Base-by-base conservation (phyloP, 1,140 invertebrate species). In the Diabrotica undecimpunctata region DNA sequence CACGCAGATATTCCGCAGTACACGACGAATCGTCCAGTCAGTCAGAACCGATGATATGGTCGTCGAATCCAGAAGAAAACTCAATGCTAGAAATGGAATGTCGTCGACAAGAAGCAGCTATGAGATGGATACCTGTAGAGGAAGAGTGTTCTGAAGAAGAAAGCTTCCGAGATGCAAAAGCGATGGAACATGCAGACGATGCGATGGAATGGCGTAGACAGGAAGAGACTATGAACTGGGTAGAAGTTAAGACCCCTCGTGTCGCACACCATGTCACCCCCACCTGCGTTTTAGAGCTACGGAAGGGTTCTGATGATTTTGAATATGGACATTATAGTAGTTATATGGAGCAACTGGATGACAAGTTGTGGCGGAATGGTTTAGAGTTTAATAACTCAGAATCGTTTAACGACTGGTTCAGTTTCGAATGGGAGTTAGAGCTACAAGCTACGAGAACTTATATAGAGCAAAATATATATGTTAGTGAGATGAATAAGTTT, bases 381-480 rank as follows among this genome's bases (percentile, higher is more conserved):
- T 65, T 72, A 25, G 68, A 36, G 7, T 77, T 78, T 59, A 68
- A 73, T 37, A 72, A 52, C 61, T 66, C 70, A 7, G 39, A 51
- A 39, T 56, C 60, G 56, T 78, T 77, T 66, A 66, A 77, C 51
- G n/a, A 64, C 6, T 73, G 68, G 67, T 77, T 72, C 55, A 70
- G 57, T 56, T 59, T 67, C 25, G 46, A 74, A 13, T 78, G 77
- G 76, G 74, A 77, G 63, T 38, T 35, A 12, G 66, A 76, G 54
- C 37, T 78, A 6, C 36, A 55, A 25, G 46, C 61, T 11, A 65
- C 77, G 13, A 71, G 75, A 58, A 70, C 76, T 52, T 78, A 70
- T 69, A 65, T 78, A 7, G 72, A 75, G 54, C 75, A 75, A 61
- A 76, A 76, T 64, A 74, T 78, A 67, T 78, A 77, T 64, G 13